Base-by-base conservation (phyloP, 2,888 invertebrate species). In the Drosophila atroscutellata region DNA sequence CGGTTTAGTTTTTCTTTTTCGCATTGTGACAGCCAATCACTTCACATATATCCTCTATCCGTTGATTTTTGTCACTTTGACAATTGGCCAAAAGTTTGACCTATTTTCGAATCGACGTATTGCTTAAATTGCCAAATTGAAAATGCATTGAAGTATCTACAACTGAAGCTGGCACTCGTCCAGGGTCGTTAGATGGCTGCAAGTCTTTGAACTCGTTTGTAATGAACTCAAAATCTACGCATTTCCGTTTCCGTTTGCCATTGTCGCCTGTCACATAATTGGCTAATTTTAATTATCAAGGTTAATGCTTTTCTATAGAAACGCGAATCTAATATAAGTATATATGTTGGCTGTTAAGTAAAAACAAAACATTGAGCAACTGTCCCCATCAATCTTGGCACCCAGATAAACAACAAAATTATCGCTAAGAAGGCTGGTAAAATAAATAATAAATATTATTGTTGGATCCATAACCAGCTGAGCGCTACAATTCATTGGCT, bases 311-410 rank as follows among this genome's bases (percentile, higher is more conserved):
- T 37, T 32, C 56, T 61, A 56, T 66, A 42, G 28, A 39, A 57
- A 9, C 30, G 15, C 28, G 11, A 6, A 52, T 9, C 42, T 32
- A 54, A 8, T 52, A 37, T 28, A 58, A 18, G 51, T 32, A 45
- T 50, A 47, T 56, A 50, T 63, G 36, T 49, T 42, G 50, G 32
- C 26, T 20, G 2, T 55, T 39, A 34, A 54, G 49, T 30, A 60
- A 61, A 85, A 85, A 76, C 75, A 85, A 82, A 85, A 79, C 89
- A 80, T 77, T 86, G 83, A 77, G 61, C 86, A 86, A 84, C 88
- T 86, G 91, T 82, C 77, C 71, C 68, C 90, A 87, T 86, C 88
- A 87, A 89, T 86, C 90, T 77, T 54, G 30, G 39, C 60, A 32
- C 13, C 28, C 54, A 26, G 54, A 67, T 77, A 75, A 73, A 68